phyloP scores from a whole-genome alignment of 2,888 invertebrate genomes.

The Sabatieria punctata region DNA sequence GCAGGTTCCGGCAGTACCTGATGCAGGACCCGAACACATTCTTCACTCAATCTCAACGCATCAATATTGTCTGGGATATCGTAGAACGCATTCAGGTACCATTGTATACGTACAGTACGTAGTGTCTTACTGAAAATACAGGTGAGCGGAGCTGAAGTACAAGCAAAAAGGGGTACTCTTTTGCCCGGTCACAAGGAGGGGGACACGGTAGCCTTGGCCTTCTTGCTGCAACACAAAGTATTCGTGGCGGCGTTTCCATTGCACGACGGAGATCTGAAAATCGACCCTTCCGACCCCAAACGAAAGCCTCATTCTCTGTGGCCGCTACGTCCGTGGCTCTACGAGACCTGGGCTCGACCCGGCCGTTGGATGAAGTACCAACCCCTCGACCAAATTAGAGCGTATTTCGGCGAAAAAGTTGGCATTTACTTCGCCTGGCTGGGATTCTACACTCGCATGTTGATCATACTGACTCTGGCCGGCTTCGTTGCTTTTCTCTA shows the following conservation, averaged over 20 bases:
- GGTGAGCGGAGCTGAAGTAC: neutral
- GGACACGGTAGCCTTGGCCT: conserved; percentile 47
- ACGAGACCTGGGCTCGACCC: conserved; percentile 76
- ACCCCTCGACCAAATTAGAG: conserved; percentile 59
- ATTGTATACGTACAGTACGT: conserved; percentile 62
- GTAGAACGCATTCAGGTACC: conserved; percentile 57
- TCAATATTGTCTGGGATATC: conserved; percentile 72
- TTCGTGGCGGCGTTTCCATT: conserved; percentile 64
- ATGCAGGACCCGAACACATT: conserved; percentile 68
- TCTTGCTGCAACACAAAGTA: conserved; percentile 60
- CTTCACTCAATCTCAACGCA: conserved; percentile 68
- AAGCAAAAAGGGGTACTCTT: conserved; percentile 43
- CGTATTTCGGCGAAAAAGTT: conserved; percentile 44
- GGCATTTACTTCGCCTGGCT: conserved; percentile 80
- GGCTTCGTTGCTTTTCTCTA: conserved; percentile 70
- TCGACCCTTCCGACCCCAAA: neutral
- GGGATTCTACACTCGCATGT: conserved; percentile 79
- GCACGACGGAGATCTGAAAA: conserved; percentile 52
- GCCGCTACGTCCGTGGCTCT: conserved; percentile 46
- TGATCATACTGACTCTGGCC: conserved; percentile 65
- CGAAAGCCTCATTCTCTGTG: neutral
- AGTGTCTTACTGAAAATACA: conserved; percentile 30
- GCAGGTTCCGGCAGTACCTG: conserved; percentile 42
- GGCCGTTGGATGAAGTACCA: conserved; percentile 74
- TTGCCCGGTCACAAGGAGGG: neutral